A percentile compares a stretch with the other conserved stretches of the same genome.
These are phyloP conservation scores for Carassius gibelio DNA, from an alignment of 2,113 vertebrate genomes.

Conservation along the genomic window DNA sequence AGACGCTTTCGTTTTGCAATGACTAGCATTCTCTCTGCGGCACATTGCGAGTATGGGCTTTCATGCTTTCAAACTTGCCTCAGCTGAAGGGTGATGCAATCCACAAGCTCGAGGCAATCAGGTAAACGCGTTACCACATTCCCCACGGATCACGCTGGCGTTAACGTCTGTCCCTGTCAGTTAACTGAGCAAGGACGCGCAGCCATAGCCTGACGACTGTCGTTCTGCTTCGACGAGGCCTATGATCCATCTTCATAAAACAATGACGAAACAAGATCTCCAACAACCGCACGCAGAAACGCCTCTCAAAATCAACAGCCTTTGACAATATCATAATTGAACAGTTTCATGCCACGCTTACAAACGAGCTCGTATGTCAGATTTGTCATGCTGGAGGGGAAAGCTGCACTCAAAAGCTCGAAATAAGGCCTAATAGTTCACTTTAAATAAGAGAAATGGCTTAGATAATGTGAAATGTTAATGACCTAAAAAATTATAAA, in stretches of 20 bases:
- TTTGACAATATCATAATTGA: neutral
- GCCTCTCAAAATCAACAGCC: neutral
- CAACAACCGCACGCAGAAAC: neutral
- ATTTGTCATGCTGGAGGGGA: neutral
- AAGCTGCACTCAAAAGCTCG: neutral
- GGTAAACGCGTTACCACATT: slow-evolving; percentile 21
- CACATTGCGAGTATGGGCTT: neutral
- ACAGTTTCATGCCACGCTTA: neutral
- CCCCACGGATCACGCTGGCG: slow-evolving; percentile 4
- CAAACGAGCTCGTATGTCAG: neutral
- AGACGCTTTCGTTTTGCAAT: neutral
- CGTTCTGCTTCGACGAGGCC: neutral
- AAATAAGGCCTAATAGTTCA: neutral
- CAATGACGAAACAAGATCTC: neutral
- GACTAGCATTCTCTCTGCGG: slow-evolving; percentile 15
- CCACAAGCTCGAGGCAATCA: neutral
- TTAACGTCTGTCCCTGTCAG: slow-evolving; percentile 5
- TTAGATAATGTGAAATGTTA: neutral
- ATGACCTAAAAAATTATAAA: neutral
- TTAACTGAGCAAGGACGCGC: neutral
- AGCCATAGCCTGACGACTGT: neutral
- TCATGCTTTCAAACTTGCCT: slow-evolving; percentile 32
- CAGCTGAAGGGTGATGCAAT: slow-evolving; percentile 41
- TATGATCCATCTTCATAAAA: slow-evolving; percentile 5
- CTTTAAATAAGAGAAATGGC: neutral